Evolutionary conservation across 2,888 invertebrate species (phyloP), one percentile per base, ranked within the genome.

Genomic region (Leucophora obtusa): DNA sequence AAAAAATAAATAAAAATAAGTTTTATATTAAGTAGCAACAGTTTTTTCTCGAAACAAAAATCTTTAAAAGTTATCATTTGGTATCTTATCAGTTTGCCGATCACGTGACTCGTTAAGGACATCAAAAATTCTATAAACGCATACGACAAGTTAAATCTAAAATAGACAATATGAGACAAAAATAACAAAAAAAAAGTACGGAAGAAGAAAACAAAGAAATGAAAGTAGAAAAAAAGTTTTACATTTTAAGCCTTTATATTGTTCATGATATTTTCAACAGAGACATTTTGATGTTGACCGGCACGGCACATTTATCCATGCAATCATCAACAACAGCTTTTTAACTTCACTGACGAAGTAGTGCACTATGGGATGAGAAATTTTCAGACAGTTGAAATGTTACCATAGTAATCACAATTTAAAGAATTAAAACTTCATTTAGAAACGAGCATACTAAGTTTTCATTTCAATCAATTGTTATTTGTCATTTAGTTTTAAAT

Each of bases 31-130:
- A n/a, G n/a, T n/a, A 68, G 63, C 63, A 63, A 76, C 75, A 69
- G 38, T n/a, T 58, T 65, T 59, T 47, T 33, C 33, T 60, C 33
- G 60, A 21, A n/a, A 74, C 21, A 14, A 54, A 38, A 71, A 62
- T 66, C 58, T 54, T 70, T 21, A n/a, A 54, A 74, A 66, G 50
- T 58, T 63, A 69, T 66, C 63, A 38, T 28, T n/a, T 47, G 47
- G 56, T 58, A 68, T 47, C 68, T 69, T 60, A 65, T 83, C 75
- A 79, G 71, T 72, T 76, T 82, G 79, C 83, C 63, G 76, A 83
- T 83, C 84, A 84, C 84, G 84, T 83, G 82, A 73, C 82, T 82
- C 82, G 82, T 83, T 84, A 83, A 71, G 77, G 75, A 75, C 83
- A 84, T 83, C 81, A 82, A 70, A 73, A 83, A 83, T 83, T 84